Conservation (phyloP, 2,797 vertebrate genomes). For the Setipinna tenuifilis region DNA sequence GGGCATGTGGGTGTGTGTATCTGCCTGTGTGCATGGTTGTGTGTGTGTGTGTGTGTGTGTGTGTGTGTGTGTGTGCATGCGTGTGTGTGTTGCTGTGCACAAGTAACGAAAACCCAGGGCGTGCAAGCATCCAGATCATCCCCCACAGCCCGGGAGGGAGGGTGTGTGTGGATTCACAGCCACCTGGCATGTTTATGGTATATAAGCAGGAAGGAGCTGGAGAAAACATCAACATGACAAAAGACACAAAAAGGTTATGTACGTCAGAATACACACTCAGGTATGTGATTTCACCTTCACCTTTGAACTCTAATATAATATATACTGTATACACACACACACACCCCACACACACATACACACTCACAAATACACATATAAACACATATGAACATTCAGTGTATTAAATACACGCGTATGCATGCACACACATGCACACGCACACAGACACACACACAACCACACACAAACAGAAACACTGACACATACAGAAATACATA, state of each 20-base stretch:
- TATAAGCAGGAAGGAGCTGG: not conserved
- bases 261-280: not conserved
- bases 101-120: too few species aligned
- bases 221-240: not conserved
- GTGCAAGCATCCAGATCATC: not conserved
- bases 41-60: too few species aligned
- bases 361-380: not conserved
- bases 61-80: too few species aligned
- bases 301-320: too few species aligned
- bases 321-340: too few species aligned
- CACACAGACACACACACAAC: not conserved
- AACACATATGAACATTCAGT: not conserved
- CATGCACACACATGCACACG: not conserved
- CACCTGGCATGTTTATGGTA: not conserved
- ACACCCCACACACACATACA: too few species aligned
- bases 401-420: not conserved
- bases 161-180: not conserved
- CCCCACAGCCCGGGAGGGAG: not conserved
- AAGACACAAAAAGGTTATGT: not conserved
- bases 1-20: too few species aligned
- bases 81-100: too few species aligned
- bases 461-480: not conserved
- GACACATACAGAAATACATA: conserved; percentile 14
- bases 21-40: too few species aligned
- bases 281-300: not conserved